These are phyloP conservation scores for Syndactyla subalaris DNA, from an alignment of 2,797 vertebrate genomes.

Conservation along the genomic window DNA sequence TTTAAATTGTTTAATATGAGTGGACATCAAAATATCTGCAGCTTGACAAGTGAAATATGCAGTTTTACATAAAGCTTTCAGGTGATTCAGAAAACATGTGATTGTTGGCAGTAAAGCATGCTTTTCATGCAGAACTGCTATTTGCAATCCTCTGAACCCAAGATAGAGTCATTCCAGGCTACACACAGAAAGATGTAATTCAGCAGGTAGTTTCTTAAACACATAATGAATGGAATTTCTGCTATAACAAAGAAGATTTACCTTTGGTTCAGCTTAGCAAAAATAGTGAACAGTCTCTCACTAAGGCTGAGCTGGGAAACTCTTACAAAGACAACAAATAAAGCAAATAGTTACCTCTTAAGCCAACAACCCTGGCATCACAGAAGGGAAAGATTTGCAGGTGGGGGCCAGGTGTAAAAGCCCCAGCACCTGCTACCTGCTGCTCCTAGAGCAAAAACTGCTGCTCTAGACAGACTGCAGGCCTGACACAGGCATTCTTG, in stretches of 20 bases:
- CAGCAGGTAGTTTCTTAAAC: background rate
- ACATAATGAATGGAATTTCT: rapidly evolving
- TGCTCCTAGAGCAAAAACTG: background rate
- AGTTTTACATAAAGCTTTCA: background rate
- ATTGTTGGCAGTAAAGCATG: background rate
- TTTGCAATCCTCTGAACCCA: background rate
- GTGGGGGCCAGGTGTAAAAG: background rate
- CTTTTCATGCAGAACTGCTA: background rate
- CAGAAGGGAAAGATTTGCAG: background rate
- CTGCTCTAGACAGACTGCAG: background rate
- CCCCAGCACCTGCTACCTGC: background rate
- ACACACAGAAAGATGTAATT: background rate
- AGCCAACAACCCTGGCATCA: background rate
- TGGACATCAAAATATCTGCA: background rate
- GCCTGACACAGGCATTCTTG: background rate
- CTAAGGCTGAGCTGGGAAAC: background rate
- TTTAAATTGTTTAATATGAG: background rate
- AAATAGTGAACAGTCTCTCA: background rate
- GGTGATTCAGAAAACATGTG: background rate
- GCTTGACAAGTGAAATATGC: background rate
- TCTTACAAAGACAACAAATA: background rate
- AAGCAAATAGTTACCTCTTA: background rate
- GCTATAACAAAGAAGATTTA: background rate
- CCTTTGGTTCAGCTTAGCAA: background rate
- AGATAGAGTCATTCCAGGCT: background rate